These are phyloP conservation scores for Syrrhaptes paradoxus DNA, from an alignment of 2,113 vertebrate species.

Conservation along the genomic window DNA sequence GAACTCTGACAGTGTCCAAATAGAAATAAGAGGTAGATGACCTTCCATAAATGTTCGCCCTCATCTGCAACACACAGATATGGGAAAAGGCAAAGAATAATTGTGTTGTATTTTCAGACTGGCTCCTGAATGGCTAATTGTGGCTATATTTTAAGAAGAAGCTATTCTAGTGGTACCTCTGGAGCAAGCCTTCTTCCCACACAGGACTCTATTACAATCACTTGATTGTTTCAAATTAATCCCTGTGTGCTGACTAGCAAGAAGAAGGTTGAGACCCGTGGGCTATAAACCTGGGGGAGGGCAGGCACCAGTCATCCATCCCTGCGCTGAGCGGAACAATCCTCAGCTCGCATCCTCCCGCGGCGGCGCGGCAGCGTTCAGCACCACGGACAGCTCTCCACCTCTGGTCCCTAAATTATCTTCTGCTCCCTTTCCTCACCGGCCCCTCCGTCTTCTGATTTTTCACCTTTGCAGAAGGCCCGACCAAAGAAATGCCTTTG, in stretches of 20 bases:
- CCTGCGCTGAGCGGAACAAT: rapidly evolving
- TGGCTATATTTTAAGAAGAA: neutral
- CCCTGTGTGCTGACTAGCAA: rapidly evolving
- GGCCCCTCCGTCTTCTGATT: rapidly evolving
- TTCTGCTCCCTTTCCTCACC: too few species aligned
- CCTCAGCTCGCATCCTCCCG: rapidly evolving
- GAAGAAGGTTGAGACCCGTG: neutral
- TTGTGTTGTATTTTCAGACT: neutral
- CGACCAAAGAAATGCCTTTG: neutral
- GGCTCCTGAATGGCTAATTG: neutral
- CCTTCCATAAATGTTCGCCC: neutral
- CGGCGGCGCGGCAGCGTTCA: rapidly evolving
- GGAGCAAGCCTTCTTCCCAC: neutral
- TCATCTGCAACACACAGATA: rapidly evolving
- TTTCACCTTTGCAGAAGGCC: neutral
- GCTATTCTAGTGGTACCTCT: rapidly evolving
- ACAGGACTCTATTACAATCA: neutral
- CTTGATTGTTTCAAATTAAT: neutral
- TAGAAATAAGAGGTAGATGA: neutral
- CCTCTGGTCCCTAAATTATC: too few species aligned
- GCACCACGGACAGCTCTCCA: rapidly evolving
- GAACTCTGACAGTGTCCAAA: neutral
- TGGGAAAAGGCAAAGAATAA: neutral
- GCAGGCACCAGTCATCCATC: neutral
- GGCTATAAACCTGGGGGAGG: neutral